Conservation (phyloP, 2,113 vertebrate species). For the Perca schrenkii region DNA sequence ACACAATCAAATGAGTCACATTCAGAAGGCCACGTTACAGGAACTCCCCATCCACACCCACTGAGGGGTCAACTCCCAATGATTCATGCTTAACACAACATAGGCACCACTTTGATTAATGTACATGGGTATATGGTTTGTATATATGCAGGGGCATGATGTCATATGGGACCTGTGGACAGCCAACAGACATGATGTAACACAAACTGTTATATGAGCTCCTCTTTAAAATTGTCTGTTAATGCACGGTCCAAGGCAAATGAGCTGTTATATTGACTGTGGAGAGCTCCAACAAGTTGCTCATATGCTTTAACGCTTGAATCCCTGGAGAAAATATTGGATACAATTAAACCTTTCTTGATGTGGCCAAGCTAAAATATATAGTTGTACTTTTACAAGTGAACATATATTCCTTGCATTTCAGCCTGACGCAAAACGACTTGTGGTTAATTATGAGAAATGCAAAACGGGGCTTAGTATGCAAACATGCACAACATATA, state of each 20-base stretch:
- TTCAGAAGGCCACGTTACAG: constrained; percentile 21
- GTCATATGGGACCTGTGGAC: constrained; percentile 68
- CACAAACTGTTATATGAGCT: constrained; percentile 52
- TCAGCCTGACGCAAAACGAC: constrained; percentile 7
- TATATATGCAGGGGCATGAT: constrained; percentile 54
- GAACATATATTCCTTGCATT: constrained; percentile 6
- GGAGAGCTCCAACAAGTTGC: constrained; percentile 9
- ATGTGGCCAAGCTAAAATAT: constrained; percentile 44
- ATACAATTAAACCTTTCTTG: constrained; percentile 14
- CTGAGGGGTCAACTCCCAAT: constrained; percentile 58
- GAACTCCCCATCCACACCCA: constrained; percentile 45
- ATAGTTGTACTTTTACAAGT: constrained; percentile 17
- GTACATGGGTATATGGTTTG: constrained; percentile 63
- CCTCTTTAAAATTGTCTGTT: constrained; percentile 42
- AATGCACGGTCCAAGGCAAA: constrained; percentile 32
- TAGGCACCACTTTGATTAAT: constrained; percentile 63
- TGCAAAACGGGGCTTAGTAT: constrained; percentile 19
- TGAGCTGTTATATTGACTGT: constrained; percentile 30
- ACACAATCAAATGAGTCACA: constrained; percentile 58
- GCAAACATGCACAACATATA: constrained; percentile 44
- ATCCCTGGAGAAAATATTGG: constrained; percentile 3
- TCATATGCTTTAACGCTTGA: constrained; percentile 18
- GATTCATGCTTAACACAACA: constrained; percentile 78
- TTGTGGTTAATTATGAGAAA: constrained; percentile 45
- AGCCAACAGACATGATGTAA: constrained; percentile 72